Conservation (phyloP, 2,888 invertebrate species). For the Andrena praecox region DNA sequence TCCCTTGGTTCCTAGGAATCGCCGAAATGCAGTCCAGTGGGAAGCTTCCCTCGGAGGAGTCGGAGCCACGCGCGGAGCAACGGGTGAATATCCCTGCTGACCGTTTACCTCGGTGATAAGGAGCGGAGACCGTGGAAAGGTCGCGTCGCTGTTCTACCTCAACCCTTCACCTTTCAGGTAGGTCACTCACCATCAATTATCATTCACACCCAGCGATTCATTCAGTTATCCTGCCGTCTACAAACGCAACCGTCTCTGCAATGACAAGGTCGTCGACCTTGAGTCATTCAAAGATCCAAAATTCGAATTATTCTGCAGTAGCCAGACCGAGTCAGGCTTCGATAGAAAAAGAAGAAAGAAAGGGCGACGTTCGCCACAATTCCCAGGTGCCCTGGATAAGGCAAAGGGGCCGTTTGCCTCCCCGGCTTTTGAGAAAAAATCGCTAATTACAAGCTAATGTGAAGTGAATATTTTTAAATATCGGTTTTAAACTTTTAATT, state of each 20-base stretch:
- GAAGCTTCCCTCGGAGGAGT: background rate
- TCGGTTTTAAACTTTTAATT: too few species aligned
- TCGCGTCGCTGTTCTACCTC: conserved; percentile 43
- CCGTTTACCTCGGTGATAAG: conserved; percentile 61
- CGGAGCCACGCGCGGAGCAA: background rate
- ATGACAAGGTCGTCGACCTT: background rate
- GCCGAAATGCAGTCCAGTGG: background rate
- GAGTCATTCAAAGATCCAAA: background rate
- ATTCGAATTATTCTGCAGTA: background rate
- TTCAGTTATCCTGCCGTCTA: background rate
- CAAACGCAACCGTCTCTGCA: background rate
- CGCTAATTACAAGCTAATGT: too few species aligned
- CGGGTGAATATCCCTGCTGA: conserved; percentile 42
- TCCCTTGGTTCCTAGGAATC: too few species aligned
- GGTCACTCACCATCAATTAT: conserved; percentile 39
- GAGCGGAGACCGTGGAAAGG: conserved; percentile 35
- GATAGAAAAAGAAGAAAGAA: background rate
- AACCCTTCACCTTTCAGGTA: conserved; percentile 60
- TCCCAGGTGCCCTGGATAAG: conserved; percentile 40
- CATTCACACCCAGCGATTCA: background rate
- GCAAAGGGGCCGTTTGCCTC: too few species aligned
- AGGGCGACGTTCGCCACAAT: conserved; percentile 1
- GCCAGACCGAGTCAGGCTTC: background rate
- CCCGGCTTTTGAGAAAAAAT: too few species aligned
- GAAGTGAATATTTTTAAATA: too few species aligned